A percentile compares a stretch with the other conserved stretches of the same genome.
Conservation (phyloP, 2,797 vertebrate genomes). For the Pteronotus mesoamericanus region DNA sequence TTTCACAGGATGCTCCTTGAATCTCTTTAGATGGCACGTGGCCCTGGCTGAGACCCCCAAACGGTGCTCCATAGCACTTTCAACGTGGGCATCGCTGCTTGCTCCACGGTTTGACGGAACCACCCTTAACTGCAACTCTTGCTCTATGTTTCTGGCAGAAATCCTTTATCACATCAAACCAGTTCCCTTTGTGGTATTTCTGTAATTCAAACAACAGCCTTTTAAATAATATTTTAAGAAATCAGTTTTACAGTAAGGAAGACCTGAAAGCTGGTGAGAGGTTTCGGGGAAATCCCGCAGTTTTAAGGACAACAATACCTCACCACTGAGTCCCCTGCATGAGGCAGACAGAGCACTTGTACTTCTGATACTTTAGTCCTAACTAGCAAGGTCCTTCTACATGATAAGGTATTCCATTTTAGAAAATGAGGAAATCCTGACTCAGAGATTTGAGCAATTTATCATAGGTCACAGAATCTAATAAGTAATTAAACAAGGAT, state of each 20-base stretch:
- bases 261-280: neutral
- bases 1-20: neutral
- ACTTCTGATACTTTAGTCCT: neutral
- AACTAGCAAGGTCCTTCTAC: neutral
- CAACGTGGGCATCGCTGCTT: neutral
- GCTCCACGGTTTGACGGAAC: neutral
- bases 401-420: neutral
- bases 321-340: neutral
- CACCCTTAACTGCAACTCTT: neutral
- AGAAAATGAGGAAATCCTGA: neutral
- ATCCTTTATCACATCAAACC: neutral
- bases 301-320: neutral
- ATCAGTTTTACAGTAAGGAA: neutral
- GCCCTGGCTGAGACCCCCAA: neutral
- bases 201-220: neutral
- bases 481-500: constrained; percentile 27
- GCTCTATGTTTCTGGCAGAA: neutral
- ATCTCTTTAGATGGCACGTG: neutral
- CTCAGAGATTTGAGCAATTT: constrained; percentile 17
- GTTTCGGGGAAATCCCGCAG: neutral
- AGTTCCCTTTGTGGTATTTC: neutral
- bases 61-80: neutral
- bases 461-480: constrained; percentile 32
- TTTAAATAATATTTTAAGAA: constrained; percentile 21
- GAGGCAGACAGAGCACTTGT: neutral